These are phyloP conservation scores for Orgyia antiqua DNA, from an alignment of 2,888 invertebrate species.

Conservation along the genomic window DNA sequence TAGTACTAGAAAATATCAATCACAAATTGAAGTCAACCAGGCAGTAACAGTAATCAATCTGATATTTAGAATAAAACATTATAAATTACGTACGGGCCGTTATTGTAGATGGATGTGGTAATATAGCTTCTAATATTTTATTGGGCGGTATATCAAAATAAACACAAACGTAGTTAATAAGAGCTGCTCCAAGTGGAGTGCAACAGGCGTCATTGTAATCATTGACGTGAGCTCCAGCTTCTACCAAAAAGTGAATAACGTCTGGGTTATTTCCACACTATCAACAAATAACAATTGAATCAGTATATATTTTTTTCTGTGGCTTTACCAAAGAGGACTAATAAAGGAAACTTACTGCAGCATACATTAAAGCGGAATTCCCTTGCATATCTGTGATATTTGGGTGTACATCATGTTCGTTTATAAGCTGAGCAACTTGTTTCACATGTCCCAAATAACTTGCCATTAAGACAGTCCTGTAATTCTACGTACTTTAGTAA, in stretches of 20 bases:
- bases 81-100: too few relatives aligned
- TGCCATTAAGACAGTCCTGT: slow-evolving; percentile 56
- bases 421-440: slow-evolving; percentile 50
- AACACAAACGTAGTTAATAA: slow-evolving; percentile 54
- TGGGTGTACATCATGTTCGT: slow-evolving; percentile 55
- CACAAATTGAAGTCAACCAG: too few relatives aligned
- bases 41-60: too few relatives aligned
- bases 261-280: slow-evolving; percentile 54
- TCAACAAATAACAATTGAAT: neutral
- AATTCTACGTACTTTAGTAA: too few relatives aligned
- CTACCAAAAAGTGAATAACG: slow-evolving; percentile 57
- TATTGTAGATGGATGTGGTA: too few relatives aligned
- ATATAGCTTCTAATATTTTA: slow-evolving; percentile 38
- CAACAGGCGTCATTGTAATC: slow-evolving; percentile 74
- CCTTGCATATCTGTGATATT: slow-evolving; percentile 72
- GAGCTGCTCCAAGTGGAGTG: slow-evolving; percentile 62
- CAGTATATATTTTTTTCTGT: neutral
- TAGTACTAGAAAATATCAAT: too few relatives aligned
- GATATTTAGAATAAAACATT: too few relatives aligned
- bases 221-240: slow-evolving; percentile 72
- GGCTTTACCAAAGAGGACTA: too few relatives aligned
- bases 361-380: slow-evolving; percentile 75
- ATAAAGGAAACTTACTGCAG: slow-evolving; percentile 67
- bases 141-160: slow-evolving; percentile 33
- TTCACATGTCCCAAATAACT: slow-evolving; percentile 48